Base-by-base conservation (phyloP, 2,888 invertebrate genomes). In the Caenorhabditis angaria region DNA sequence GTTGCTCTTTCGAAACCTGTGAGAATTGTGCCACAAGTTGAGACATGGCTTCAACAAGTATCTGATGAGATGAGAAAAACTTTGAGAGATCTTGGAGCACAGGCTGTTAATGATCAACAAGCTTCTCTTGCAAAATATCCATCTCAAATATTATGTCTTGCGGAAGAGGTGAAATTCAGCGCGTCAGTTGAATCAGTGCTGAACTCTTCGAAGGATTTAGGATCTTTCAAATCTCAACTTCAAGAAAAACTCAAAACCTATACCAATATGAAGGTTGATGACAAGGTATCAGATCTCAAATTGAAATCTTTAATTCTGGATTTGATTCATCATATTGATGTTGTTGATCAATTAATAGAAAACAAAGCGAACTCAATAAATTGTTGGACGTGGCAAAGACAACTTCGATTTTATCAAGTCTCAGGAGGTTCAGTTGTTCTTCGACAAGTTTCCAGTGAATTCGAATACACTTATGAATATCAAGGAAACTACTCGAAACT, bases 391-490 rank as follows among this genome's bases (percentile, higher is more conserved):
- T 99, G 99, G 99, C 93, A 94, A 88, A 94, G 94, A 88, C 97
- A 97, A 88, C 90, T 97, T 56, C 91, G 94, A 28, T 86, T 83
- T 70, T 86, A 86, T 70, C 60, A 83, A 35, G 78, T 78, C 6
- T 14, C 41, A 6, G 75, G 75, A 20, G 82, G 82, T 5, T 61
- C 62, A 18, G 92, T 93, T 18, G 89, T 92, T 0, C 91, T 94
- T 64, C 92, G 92, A 88, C 97, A 97, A 93, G 97, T 94, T 4
- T 93, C 94, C 87, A 94, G 97, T 20, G 92, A 94, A 89, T 94
- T 99, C 90, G 91, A 93, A 28, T 99, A 99, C 89, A 94, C 96
- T 0, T 99, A 94, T 88, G 99, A 99, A 89, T 99, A 97, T 88
- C 93, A 97, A 73, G 99, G 99, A n/a, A 94, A 95, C 88, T 92